Conservation (phyloP, 2,797 vertebrate genomes). For the Poecilia picta region DNA sequence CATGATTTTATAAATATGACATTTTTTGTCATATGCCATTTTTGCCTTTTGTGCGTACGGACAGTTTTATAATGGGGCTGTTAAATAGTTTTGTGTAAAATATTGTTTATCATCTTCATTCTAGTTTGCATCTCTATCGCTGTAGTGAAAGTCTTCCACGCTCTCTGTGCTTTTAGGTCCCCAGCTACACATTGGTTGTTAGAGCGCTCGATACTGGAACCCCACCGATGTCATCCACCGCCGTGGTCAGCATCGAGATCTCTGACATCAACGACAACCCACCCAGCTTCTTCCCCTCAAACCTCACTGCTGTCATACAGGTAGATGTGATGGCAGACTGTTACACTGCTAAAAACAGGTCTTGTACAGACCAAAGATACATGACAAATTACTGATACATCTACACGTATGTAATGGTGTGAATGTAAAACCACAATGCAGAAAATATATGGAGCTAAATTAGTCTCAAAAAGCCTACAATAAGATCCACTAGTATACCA, state of each 20-base stretch:
- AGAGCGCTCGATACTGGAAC: slow-evolving; percentile 89
- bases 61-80: neutral
- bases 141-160: neutral
- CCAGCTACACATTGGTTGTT: slow-evolving; percentile 89
- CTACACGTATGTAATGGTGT: neutral
- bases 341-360: neutral
- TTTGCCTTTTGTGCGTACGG: too few relatives aligned
- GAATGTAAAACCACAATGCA: too few relatives aligned
- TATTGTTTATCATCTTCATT: neutral
- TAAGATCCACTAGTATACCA: neutral
- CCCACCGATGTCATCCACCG: slow-evolving; percentile 89
- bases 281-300: slow-evolving; percentile 90
- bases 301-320: slow-evolving; percentile 94
- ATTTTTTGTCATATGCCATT: too few relatives aligned
- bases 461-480: neutral
- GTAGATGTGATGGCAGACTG: slow-evolving; percentile 61
- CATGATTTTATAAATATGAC: too few relatives aligned
- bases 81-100: neutral
- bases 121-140: neutral
- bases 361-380: neutral
- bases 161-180: slow-evolving; percentile 78
- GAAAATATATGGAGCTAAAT: neutral
- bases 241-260: slow-evolving; percentile 91
- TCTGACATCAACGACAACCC: slow-evolving; percentile 96
- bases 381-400: neutral